Conservation (phyloP, 2,888 invertebrate species). For the Ormyrus nitidulus region DNA sequence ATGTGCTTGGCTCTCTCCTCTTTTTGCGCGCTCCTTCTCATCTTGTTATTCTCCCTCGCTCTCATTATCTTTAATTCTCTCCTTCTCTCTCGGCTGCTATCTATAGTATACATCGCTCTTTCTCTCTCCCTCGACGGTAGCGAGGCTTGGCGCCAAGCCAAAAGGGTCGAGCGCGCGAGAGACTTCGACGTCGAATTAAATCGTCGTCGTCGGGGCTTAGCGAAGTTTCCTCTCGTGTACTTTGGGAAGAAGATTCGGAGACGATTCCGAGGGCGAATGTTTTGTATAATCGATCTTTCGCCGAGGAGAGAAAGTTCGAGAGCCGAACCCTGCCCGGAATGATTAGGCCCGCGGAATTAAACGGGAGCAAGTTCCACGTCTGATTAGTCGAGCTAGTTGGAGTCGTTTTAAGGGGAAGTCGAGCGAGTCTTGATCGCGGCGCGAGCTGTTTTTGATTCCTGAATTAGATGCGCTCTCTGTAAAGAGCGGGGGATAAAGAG, state of each 20-base stretch:
- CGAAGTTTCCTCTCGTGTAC: constrained; percentile 29
- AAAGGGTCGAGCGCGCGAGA: constrained; percentile 29
- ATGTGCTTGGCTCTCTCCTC: background rate
- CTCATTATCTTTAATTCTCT: constrained; percentile 53
- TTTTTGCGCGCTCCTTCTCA: constrained; percentile 16
- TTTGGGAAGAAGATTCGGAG: constrained; percentile 32
- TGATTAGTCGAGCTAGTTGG: no score
- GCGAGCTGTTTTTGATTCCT: no score
- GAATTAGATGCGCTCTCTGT: background rate
- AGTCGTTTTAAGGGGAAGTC: no score
- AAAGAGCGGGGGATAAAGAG: background rate
- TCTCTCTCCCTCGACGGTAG: constrained; percentile 17
- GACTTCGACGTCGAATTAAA: constrained; percentile 54
- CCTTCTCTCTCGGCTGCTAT: background rate
- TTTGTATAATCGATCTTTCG: constrained; percentile 53
- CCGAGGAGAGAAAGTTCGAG: constrained; percentile 1
- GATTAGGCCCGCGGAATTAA: constrained; percentile 42
- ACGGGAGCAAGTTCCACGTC: background rate
- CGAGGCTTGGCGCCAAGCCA: constrained; percentile 39
- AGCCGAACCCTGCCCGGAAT: constrained; percentile 26
- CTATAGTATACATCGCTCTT: background rate
- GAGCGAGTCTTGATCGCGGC: no score
- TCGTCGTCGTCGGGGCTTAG: constrained; percentile 47
- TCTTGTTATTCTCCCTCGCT: constrained; percentile 44
- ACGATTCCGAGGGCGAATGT: constrained; percentile 47